Evolutionary conservation across 2,888 invertebrate genomes (phyloP), one percentile per base, ranked within the genome.

Genomic region (Autographa gamma): DNA sequence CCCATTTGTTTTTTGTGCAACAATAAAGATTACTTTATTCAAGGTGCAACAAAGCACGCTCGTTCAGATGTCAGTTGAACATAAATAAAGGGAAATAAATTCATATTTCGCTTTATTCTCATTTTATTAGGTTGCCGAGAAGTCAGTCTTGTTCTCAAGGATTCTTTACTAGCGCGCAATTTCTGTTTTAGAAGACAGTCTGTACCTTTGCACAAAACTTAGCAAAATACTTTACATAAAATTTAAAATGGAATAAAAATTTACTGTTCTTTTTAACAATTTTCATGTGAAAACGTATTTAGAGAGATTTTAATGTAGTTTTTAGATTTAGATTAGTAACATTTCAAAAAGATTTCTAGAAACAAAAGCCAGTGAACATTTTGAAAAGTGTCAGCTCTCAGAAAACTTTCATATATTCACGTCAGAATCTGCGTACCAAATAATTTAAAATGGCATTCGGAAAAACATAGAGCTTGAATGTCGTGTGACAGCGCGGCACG

Each of bases 401-500:
- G 19, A 61, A 48, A 9, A 8, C 34, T n/a, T 43, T 63, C 18
- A 16, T 62, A 7, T 34, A 66, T 54, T 32, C 16, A 56, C 31
- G 52, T 14, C 19, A 41, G 31, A 11, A 59, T 43, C 11, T 13
- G 48, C 4, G 34, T 38, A 32, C 71, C 52, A 73, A 64, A 66
- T 71, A 66, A 68, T 78, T 60, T 65, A 73, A 52, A 19, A 65
- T 63, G 58, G 54, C 43, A 32, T 31, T 14, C 19, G 8, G 31
- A 60, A 81, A 68, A 71, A 16, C n/a, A 19, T 31, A 18, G 8
- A 64, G 63, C 69, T 41, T 65, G 77, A 77, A 68, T 58, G n/a
- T 78, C 32, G 48, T 69, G 64, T 76, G 82, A 73, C 80, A 74
- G 67, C 76, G 59, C 66, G 66, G 72, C 71, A 67, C 54, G 60